Percentiles rank a stretch among this genome's conserved stretches.
These are phyloP conservation scores for Andrena bicolor DNA, from an alignment of 2,888 invertebrate species.

Conservation along the genomic window DNA sequence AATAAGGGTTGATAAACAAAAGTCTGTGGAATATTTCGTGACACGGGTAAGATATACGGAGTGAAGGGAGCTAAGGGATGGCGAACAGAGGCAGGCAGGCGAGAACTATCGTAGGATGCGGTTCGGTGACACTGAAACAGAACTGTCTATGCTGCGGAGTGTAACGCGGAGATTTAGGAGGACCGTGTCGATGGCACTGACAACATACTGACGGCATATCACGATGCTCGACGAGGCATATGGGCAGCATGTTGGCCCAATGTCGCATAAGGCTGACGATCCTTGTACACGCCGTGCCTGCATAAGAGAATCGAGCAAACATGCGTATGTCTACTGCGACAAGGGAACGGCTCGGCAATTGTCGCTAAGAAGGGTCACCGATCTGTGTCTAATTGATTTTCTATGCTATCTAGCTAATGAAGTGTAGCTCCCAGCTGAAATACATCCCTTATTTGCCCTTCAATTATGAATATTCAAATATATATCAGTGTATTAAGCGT, in stretches of 20 bases:
- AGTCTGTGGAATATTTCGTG: conserved; percentile 12
- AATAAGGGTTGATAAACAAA: conserved; percentile 20
- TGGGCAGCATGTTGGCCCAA: conserved; percentile 43
- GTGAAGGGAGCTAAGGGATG: conserved; percentile 38
- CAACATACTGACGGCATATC: conserved; percentile 44
- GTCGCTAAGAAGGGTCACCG: conserved; percentile 7
- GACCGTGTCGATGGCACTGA: conserved; percentile 56
- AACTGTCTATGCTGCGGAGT: conserved; percentile 22
- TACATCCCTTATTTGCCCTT: background rate
- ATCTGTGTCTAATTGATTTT: conserved; percentile 11
- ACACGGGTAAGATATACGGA: conserved; percentile 9
- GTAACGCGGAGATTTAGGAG: conserved; percentile 55
- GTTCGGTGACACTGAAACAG: conserved; percentile 51
- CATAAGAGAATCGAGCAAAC: conserved; percentile 26
- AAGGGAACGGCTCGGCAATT: conserved; percentile 3
- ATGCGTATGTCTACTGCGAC: conserved; percentile 1
- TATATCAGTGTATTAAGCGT: background rate
- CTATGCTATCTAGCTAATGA: background rate
- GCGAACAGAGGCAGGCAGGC: background rate
- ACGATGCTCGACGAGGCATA: conserved; percentile 44
- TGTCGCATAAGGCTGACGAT: conserved; percentile 50
- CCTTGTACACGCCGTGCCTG: conserved; percentile 20
- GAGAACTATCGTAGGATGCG: background rate
- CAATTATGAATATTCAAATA: too few relatives aligned
- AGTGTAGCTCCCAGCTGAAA: background rate